Conservation (phyloP, 2,888 invertebrate genomes). For the Catocala sponsa region DNA sequence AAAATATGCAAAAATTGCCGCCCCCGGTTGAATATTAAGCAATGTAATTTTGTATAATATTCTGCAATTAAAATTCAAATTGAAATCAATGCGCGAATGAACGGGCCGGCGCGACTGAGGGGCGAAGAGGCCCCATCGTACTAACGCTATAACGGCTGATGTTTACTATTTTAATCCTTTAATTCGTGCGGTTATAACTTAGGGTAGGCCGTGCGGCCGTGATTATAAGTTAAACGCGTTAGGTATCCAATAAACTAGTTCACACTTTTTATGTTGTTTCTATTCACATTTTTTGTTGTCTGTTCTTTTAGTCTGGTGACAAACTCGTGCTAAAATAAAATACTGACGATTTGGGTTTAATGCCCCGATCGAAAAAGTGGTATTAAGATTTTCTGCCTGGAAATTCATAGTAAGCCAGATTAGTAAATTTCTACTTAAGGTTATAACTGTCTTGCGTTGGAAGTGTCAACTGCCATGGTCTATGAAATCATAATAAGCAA, state of each 20-base stretch:
- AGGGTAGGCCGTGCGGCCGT: constrained; percentile 26
- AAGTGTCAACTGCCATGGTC: no score
- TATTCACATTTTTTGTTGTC: no score
- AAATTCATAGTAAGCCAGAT: no score
- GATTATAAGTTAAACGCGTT: constrained; percentile 39
- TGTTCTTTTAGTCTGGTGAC: no score
- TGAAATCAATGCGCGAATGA: constrained; percentile 87
- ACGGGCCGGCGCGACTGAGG: constrained; percentile 54
- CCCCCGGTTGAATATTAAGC: constrained; percentile 85
- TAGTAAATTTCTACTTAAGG: no score
- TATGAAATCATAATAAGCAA: no score
- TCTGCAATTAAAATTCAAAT: constrained; percentile 88
- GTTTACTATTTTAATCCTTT: constrained; percentile 52
- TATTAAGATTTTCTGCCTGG: no score
- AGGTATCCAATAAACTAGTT: constrained; percentile 19
- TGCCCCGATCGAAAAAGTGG: no score
- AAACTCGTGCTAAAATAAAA: no score
- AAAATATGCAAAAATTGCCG: constrained; percentile 86
- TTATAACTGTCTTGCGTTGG: no score
- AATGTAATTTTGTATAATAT: constrained; percentile 88
- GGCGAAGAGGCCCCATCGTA: constrained; percentile 2
- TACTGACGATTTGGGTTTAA: no score
- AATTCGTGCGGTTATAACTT: constrained; percentile 34
- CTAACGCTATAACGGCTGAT: constrained; percentile 16
- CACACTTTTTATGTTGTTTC: constrained; percentile 36